Percentiles rank a stretch among this genome's conserved stretches.
phyloP scores from a whole-genome alignment of 2,888 invertebrate genomes.

The Yponomeuta plumbellus region DNA sequence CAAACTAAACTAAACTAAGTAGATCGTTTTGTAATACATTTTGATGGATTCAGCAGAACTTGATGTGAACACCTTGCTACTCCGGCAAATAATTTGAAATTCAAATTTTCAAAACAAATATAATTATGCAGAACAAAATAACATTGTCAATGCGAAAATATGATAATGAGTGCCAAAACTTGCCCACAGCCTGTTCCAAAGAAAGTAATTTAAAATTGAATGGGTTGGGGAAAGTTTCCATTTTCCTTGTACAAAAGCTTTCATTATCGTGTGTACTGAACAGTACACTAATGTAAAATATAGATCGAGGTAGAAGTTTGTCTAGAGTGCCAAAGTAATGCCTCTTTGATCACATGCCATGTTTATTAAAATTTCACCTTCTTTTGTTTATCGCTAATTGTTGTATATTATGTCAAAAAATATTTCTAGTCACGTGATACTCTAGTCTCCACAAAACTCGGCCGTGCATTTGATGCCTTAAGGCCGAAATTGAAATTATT shows the following conservation, averaged over 20 bases:
- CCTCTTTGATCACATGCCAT: no score
- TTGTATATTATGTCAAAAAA: no score
- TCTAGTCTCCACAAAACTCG: no score
- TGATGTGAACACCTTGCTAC: neutral
- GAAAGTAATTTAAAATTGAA: neutral
- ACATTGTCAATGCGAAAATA: slow-evolving; percentile 1
- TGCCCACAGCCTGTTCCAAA: neutral
- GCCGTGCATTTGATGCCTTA: no score
- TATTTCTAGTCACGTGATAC: no score
- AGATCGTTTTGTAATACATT: slow-evolving; percentile 3
- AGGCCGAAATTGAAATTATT: no score
- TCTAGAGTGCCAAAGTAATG: neutral
- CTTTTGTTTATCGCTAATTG: no score
- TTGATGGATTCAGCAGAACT: neutral
- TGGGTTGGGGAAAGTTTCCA: neutral
- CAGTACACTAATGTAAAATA: neutral
- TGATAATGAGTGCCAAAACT: neutral
- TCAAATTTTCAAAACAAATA: neutral
- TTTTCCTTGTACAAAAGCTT: neutral
- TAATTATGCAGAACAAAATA: neutral
- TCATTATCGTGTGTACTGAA: neutral
- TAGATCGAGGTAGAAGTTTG: neutral
- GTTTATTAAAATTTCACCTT: no score
- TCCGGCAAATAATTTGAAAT: neutral
- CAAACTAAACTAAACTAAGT: neutral